Evolutionary conservation across 2,113 vertebrate species (phyloP), one percentile per base, ranked within the genome.

Genomic region (Gymnarchus niloticus): DNA sequence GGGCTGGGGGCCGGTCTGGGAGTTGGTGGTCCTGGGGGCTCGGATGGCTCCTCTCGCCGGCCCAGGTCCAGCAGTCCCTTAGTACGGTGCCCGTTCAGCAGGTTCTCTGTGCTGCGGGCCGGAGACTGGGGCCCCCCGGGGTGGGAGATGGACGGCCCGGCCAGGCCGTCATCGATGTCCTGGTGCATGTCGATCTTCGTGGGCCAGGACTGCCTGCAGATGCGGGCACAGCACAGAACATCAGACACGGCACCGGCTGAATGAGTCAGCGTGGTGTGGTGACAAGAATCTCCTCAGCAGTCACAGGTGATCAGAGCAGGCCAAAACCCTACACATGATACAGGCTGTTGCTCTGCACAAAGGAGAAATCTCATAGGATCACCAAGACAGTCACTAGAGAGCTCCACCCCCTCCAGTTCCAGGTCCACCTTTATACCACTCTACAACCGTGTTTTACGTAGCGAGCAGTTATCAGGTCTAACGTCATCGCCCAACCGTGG

Each of bases 101-200:
- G 92, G 0, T 88, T 96, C 90, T 99, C 98, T 0, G 96, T 88
- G 0, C 95, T 97, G 87, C 97, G 96, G 73, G 97, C 97, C 0
- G 97, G 97, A 0, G 97, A 94, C 92, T 96, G 97, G 1, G 97
- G 95, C 46, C 96, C 97, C 0, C 96, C 90, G 0, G 94, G 88
- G 0, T 99, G 97, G 54, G 97, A 96, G 88, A 99, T 94, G 59
- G 98, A 96, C 1, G 97, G 95, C 23, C 97, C 94, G 0, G 97
- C 97, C 77, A 99, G 93, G 88, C 97, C 97, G 87, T 99, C 97
- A 90, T 99, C 97, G 1, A 99, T 96, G 90, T 99, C 97, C 87
- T 99, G 98, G n/a, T 98, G 97, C 54, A 99, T 97, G 44, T 98
- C 97, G 0, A 96, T 95, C 89, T 97, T 97, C 59, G 97, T 98